Conservation (phyloP, 2,888 invertebrate genomes). For the Troides oblongomaculatus region DNA sequence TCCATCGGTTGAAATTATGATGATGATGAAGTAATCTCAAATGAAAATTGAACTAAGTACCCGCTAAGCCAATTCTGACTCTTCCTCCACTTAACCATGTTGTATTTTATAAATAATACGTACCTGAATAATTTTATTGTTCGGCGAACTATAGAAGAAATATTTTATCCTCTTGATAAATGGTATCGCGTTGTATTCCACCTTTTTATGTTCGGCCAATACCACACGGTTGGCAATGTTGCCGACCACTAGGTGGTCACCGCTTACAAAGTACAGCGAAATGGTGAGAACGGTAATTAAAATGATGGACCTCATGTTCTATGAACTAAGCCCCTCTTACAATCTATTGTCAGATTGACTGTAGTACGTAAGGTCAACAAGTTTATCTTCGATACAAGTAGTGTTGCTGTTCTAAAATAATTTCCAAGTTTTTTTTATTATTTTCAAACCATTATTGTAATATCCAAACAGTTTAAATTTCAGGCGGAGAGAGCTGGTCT, state of each 20-base stretch:
- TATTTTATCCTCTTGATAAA: slow-evolving; percentile 64
- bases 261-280: slow-evolving; percentile 28
- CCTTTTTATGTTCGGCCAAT: slow-evolving; percentile 40
- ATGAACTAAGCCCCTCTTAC: slow-evolving; percentile 11
- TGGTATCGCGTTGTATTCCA: slow-evolving; percentile 58
- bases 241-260: slow-evolving; percentile 46
- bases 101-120: slow-evolving; percentile 15
- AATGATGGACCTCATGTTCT: slow-evolving; percentile 32
- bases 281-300: slow-evolving; percentile 17
- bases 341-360: slow-evolving; percentile 4
- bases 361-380: slow-evolving; percentile 23
- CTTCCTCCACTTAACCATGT: too few relatives aligned
- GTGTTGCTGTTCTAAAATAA: slow-evolving; percentile 8
- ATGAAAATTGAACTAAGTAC: too few relatives aligned
- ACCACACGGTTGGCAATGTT: slow-evolving; percentile 45
- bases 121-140: slow-evolving; percentile 39
- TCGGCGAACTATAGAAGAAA: slow-evolving; percentile 46
- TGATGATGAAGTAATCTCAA: too few relatives aligned
- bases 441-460: too few relatives aligned
- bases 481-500: too few relatives aligned
- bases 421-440: neutral
- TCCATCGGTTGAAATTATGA: too few relatives aligned
- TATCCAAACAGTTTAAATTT: too few relatives aligned
- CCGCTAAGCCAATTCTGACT: too few relatives aligned
- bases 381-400: slow-evolving; percentile 16